Evolutionary conservation across 1,140 invertebrate genomes (phyloP).

Genomic region (Drosophila simulans): DNA sequence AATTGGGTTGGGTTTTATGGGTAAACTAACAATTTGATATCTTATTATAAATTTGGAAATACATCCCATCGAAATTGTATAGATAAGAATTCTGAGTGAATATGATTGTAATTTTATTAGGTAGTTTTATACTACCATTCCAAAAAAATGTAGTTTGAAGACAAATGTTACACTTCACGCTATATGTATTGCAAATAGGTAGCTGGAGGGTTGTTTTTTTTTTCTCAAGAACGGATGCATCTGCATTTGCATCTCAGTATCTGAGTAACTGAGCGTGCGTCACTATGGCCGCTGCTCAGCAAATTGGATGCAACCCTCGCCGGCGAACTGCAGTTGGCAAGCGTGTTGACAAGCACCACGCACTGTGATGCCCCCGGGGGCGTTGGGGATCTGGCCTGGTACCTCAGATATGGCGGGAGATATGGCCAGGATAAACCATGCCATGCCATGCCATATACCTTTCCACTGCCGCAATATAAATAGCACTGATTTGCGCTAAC

Average conservation of each 20-base stretch:
- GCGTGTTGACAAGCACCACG: conserved; percentile 62
- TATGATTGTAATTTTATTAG: too few species aligned
- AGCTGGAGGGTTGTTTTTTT: background rate
- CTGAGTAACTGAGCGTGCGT: conserved; percentile 3
- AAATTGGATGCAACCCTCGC: conserved; percentile 62
- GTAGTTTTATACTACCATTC: too few species aligned
- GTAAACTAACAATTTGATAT: too few species aligned
- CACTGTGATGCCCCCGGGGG: conserved; percentile 31
- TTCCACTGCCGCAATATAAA: conserved; percentile 69
- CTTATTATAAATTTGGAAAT: too few species aligned
- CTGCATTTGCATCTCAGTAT: background rate
- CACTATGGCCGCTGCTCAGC: conserved; percentile 34
- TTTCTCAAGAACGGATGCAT: conserved; percentile 3
- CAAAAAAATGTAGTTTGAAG: too few species aligned
- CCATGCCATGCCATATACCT: conserved; percentile 14
- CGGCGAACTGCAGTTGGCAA: conserved; percentile 40
- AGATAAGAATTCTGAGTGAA: too few species aligned
- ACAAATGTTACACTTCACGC: background rate
- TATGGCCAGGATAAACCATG: conserved; percentile 18
- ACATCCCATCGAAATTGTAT: too few species aligned
- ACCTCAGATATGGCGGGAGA: conserved; percentile 5
- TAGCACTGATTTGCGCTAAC: conserved; percentile 80
- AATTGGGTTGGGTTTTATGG: background rate
- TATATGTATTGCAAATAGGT: background rate
- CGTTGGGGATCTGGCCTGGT: background rate